Conservation (phyloP, 1,140 invertebrate genomes). For the Chymomyza costata region DNA sequence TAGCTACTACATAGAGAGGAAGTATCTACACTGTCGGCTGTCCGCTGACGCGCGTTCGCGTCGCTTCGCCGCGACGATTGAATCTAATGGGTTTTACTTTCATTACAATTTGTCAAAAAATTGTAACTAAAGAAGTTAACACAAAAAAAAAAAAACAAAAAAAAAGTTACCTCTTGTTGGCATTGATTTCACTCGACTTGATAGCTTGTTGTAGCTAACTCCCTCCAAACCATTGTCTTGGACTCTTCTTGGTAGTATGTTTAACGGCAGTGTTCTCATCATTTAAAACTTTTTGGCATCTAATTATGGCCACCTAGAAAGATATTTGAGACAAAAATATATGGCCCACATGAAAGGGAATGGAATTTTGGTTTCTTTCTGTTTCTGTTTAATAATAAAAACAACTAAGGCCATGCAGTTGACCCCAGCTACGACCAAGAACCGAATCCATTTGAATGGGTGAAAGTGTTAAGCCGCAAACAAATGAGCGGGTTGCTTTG, state of each 20-base stretch:
- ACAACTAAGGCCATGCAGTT: conserved; percentile 1
- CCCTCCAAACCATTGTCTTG: no score
- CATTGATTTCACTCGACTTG: conserved; percentile 3
- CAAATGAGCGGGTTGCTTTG: conserved; percentile 25
- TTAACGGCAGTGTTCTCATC: background rate
- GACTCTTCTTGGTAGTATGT: no score
- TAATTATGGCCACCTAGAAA: background rate
- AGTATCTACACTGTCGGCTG: conserved; percentile 6
- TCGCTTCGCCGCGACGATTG: conserved; percentile 24
- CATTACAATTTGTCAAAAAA: conserved; percentile 52
- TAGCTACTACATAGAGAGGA: background rate
- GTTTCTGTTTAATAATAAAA: background rate
- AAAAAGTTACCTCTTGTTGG: conserved; percentile 8
- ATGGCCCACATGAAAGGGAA: no score
- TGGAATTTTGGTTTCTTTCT: no score
- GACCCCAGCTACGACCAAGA: background rate
- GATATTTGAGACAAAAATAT: background rate
- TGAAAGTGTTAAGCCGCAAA: conserved; percentile 56
- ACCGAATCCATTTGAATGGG: conserved; percentile 31
- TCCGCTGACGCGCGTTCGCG: conserved; percentile 39
- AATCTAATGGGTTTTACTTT: conserved; percentile 69
- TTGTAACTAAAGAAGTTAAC: background rate
- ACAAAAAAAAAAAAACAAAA: conserved; percentile 2
- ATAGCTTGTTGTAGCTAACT: conserved; percentile 1
- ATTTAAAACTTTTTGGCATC: background rate